Evolutionary conservation across 2,113 vertebrate species (phyloP).

Genomic region (Vulpes ferrilata): DNA sequence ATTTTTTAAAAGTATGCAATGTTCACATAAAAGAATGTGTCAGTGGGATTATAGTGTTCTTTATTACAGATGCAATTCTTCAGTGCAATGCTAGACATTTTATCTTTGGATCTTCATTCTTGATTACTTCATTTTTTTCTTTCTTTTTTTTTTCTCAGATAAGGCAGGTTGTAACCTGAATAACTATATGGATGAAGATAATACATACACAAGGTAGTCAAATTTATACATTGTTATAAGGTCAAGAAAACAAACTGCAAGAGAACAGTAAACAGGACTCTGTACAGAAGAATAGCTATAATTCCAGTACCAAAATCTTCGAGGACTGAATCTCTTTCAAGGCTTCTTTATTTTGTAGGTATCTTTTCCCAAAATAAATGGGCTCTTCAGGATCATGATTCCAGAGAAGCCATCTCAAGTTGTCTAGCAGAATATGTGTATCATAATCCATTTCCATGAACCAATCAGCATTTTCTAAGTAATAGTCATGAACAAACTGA

Average conservation of each 20-base stretch:
- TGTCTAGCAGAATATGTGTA: constrained; percentile 89
- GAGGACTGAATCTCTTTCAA: constrained; percentile 88
- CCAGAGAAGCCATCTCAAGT: constrained; percentile 88
- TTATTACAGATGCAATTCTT: neutral
- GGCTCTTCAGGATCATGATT: constrained; percentile 87
- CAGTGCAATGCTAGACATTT: neutral
- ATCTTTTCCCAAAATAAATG: constrained; percentile 89
- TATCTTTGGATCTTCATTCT: constrained; percentile 71
- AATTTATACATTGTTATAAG: constrained; percentile 87
- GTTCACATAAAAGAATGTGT: neutral
- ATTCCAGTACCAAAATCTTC: constrained; percentile 87
- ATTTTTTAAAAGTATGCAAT: neutral
- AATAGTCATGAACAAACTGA: constrained; percentile 89
- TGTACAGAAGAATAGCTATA: constrained; percentile 86
- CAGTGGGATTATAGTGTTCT: neutral
- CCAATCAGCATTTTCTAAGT: constrained; percentile 90
- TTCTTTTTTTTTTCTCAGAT: constrained; percentile 62
- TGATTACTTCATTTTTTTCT: constrained; percentile 77
- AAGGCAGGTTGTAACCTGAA: constrained; percentile 87
- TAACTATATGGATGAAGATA: constrained; percentile 90
- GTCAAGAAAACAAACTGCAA: constrained; percentile 90
- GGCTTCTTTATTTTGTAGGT: constrained; percentile 90
- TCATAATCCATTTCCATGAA: constrained; percentile 92
- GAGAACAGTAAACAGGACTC: constrained; percentile 91
- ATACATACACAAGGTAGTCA: constrained; percentile 88